Conservation (phyloP, 2,888 invertebrate species). For the Dolichopus griseipennis region DNA sequence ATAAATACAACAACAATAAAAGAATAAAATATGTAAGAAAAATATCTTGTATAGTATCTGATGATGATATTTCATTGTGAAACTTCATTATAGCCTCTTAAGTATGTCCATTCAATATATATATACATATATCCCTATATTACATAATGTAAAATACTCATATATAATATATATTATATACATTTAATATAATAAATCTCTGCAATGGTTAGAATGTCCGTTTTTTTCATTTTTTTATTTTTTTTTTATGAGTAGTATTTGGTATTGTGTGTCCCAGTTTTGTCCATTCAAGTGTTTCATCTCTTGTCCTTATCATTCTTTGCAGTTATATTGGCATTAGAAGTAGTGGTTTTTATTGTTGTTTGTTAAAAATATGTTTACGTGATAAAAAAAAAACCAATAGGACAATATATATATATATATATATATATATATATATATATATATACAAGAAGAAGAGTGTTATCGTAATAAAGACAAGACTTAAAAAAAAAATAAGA, state of each 20-base stretch:
- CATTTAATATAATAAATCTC: neutral
- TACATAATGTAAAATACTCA: too few relatives aligned
- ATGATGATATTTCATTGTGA: conserved; percentile 4
- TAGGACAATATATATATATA: too few relatives aligned
- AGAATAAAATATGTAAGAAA: neutral
- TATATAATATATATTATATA: neutral
- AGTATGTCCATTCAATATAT: neutral
- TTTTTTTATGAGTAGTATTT: too few relatives aligned
- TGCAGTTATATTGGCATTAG: too few relatives aligned
- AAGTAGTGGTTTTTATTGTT: too few relatives aligned
- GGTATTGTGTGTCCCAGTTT: too few relatives aligned
- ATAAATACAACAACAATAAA: too few relatives aligned
- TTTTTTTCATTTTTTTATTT: neutral
- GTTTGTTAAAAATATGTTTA: neutral
- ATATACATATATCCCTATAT: too few relatives aligned
- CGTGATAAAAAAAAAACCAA: neutral
- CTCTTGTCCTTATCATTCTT: too few relatives aligned
- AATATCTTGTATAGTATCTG: neutral
- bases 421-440: too few relatives aligned
- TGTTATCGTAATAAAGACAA: neutral
- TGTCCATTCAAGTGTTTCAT: too few relatives aligned
- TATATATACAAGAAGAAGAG: neutral
- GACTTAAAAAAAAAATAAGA: neutral
- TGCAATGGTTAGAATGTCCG: neutral
- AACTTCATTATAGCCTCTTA: neutral